Conservation (phyloP, 2,888 invertebrate genomes). For the Glaucopsyche alexis region DNA sequence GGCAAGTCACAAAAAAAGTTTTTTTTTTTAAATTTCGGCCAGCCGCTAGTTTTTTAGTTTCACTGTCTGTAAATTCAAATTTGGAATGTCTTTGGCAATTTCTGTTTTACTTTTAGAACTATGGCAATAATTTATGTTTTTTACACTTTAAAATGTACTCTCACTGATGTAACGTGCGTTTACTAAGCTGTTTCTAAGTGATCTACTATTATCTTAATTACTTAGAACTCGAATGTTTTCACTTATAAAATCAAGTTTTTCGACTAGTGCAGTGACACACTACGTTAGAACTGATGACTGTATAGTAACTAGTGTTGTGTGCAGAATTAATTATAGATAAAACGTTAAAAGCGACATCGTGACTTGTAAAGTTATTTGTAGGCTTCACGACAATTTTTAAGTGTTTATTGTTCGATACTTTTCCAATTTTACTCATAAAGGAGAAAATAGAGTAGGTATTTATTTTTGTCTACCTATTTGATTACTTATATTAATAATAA, state of each 20-base stretch:
- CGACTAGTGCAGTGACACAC: constrained; percentile 9
- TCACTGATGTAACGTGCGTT: constrained; percentile 9
- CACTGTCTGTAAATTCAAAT: background rate
- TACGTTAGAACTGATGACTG: background rate
- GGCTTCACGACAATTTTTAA: background rate
- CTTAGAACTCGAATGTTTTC: constrained; percentile 1
- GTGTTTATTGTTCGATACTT: background rate
- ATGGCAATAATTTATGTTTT: background rate
- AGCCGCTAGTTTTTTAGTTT: background rate
- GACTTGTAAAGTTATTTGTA: background rate
- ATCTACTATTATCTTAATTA: constrained; percentile 16
- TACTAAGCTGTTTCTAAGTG: background rate
- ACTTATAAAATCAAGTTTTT: constrained; percentile 28
- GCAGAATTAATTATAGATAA: constrained; percentile 27
- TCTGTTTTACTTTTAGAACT: background rate
- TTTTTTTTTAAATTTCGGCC: background rate
- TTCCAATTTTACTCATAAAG: background rate
- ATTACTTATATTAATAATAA: no score
- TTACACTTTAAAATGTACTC: constrained; percentile 11
- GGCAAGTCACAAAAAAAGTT: background rate
- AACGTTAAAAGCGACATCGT: constrained; percentile 24
- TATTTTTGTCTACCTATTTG: background rate
- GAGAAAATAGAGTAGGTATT: background rate
- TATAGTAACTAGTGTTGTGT: constrained; percentile 17
- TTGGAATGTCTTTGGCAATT: background rate